Evolutionary conservation across 2,797 vertebrate species (phyloP), one percentile per base, ranked within the genome.

Genomic region (Champsocephalus esox): DNA sequence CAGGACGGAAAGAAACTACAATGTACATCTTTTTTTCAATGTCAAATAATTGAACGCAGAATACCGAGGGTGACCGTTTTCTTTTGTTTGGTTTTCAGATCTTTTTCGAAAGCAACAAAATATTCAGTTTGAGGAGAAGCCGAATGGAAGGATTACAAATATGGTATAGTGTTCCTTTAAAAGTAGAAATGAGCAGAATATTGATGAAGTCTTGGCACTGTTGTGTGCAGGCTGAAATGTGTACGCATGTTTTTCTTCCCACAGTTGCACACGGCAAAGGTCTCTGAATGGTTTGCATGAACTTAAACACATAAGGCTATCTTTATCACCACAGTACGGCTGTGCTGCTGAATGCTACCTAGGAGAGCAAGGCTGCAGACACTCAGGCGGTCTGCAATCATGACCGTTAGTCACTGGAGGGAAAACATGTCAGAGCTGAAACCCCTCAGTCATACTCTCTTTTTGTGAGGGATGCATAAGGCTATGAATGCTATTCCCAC

Each of bases 1-100:
- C 85, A 89, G 83, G 76, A 88, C 71, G 81, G 85, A 93, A 64
- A 92, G 74, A 92, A 88, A 93, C 91, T 91, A 92, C 76, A 91
- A 89, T 90, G 84, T 90, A 85, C 87, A 91, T 66, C 68, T 86
- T 86, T 89, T 85, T 65, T 81, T 75, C 52, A 82, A 79, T 10
- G 12, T 55, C 46, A 88, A 88, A 67, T 11, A 46, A 80, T 82
- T 88, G 73, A 87, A 59, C 80, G 66, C 79, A 84, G 56, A 82
- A 57, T 69, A 75, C 48, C 28, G n/a, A 0, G 11, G 38, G 17
- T 16, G 63, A 60, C 2, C 12, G 12, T 6, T 28, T n/a, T 3
- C 17, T 3, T 69, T 54, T 19, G 45, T 28, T 76, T 43, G 16
- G n/a, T 75, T 83, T 71, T 60, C 10, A 51, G 43, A 50, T 19